phyloP scores from a whole-genome alignment of 1,140 invertebrate species.

The Geopemphigus sp. region DNA sequence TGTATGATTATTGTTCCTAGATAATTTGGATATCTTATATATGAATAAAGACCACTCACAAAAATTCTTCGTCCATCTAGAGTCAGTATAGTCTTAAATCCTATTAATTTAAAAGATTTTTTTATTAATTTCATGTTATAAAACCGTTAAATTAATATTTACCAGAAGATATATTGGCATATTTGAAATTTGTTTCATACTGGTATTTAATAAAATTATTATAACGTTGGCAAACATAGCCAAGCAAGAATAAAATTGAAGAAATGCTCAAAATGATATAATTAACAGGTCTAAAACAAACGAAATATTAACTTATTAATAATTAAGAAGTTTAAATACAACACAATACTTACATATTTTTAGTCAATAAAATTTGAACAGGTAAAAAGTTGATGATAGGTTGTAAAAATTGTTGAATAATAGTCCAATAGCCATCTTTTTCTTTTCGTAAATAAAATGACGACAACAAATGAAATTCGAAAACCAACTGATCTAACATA shows the following conservation, averaged over 20 bases:
- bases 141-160: neutral
- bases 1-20: conserved; percentile 7
- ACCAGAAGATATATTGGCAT: neutral
- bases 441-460: conserved; percentile 39
- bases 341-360: conserved; percentile 20
- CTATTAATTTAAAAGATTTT: too few relatives aligned
- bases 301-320: neutral
- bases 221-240: neutral
- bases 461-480: conserved; percentile 18
- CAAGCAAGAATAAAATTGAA: conserved; percentile 3
- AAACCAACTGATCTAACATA: conserved; percentile 5
- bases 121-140: neutral
- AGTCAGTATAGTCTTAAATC: neutral
- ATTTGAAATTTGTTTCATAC: neutral
- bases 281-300: conserved; percentile 31
- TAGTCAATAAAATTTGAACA: conserved; percentile 12
- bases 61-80: neutral
- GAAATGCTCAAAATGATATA: conserved; percentile 12
- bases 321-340: neutral
- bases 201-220: conserved; percentile 12
- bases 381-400: conserved; percentile 34
- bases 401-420: conserved; percentile 24
- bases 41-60: neutral
- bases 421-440: conserved; percentile 34
- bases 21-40: conserved; percentile 15